phyloP scores from a whole-genome alignment of 2,797 vertebrate genomes.

The Lateolabrax maculatus region DNA sequence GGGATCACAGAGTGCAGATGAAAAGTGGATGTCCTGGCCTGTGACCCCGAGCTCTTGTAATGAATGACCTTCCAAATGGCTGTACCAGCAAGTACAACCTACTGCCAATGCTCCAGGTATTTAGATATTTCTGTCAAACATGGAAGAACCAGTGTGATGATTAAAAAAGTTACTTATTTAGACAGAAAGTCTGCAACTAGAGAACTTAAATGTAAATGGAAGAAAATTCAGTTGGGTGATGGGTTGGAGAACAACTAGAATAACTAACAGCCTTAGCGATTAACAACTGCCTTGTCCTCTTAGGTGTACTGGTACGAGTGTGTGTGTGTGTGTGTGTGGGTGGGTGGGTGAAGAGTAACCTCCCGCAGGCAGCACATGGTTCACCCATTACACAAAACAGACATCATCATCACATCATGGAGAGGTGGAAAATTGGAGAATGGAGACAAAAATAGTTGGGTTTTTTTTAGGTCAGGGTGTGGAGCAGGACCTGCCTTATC shows the following conservation, averaged over 20 bases:
- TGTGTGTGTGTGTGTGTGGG: constrained; percentile 23
- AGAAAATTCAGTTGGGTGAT: constrained; percentile 6
- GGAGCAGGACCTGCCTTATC: background rate
- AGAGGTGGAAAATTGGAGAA: constrained; percentile 42
- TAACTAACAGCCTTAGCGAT: constrained; percentile 55
- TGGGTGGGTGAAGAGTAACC: constrained; percentile 69
- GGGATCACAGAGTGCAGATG: background rate
- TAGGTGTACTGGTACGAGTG: background rate
- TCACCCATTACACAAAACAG: constrained; percentile 64
- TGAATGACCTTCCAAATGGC: background rate
- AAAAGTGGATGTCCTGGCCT: constrained; percentile 13
- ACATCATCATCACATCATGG: constrained; percentile 38
- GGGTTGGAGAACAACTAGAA: constrained; percentile 63
- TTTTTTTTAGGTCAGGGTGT: constrained; percentile 30
- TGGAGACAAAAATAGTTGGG: constrained; percentile 13
- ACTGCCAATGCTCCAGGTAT: background rate
- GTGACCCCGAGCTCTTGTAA: constrained; percentile 25
- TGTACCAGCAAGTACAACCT: background rate
- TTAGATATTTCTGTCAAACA: constrained; percentile 21
- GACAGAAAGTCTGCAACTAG: constrained; percentile 13
- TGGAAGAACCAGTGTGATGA: constrained; percentile 31
- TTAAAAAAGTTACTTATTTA: constrained; percentile 54
- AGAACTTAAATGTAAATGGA: constrained; percentile 11
- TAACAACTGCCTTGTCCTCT: constrained; percentile 42
- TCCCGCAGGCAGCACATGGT: constrained; percentile 43